Evolutionary conservation across 2,797 vertebrate species (phyloP).

Genomic region (Holocentrus rufus): DNA sequence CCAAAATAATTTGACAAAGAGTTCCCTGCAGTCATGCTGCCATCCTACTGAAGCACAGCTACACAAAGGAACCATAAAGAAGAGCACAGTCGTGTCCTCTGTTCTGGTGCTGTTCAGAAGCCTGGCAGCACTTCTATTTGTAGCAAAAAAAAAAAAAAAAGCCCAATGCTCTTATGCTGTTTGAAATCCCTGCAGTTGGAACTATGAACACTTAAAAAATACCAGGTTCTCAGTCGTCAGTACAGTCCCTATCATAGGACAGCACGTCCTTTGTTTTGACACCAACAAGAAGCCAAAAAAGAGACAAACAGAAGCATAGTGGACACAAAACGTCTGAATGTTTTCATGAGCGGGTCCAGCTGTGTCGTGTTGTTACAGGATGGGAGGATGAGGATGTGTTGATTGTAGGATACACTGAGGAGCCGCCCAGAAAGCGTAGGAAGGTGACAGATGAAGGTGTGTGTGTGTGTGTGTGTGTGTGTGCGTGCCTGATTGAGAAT

Average conservation of each 20-base stretch:
- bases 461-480: conserved; percentile 41
- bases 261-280: too few species aligned
- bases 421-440: conserved; percentile 74
- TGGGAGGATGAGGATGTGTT: conserved; percentile 86
- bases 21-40: too few species aligned
- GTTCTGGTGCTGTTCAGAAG: too few species aligned
- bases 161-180: neutral
- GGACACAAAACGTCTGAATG: neutral
- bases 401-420: conserved; percentile 79
- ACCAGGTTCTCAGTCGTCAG: too few species aligned
- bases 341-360: conserved; percentile 56
- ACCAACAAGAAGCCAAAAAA: too few species aligned
- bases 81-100: too few species aligned
- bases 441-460: conserved; percentile 82
- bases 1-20: too few species aligned
- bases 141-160: neutral
- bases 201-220: too few species aligned
- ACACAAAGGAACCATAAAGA: too few species aligned
- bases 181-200: too few species aligned
- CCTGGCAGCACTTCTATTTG: neutral
- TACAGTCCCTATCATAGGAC: neutral
- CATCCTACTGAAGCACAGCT: too few species aligned
- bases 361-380: conserved; percentile 81
- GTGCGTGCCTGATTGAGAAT: neutral
- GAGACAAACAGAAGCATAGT: too few species aligned